Conservation (phyloP, 2,888 invertebrate genomes). For the Neria commutata region DNA sequence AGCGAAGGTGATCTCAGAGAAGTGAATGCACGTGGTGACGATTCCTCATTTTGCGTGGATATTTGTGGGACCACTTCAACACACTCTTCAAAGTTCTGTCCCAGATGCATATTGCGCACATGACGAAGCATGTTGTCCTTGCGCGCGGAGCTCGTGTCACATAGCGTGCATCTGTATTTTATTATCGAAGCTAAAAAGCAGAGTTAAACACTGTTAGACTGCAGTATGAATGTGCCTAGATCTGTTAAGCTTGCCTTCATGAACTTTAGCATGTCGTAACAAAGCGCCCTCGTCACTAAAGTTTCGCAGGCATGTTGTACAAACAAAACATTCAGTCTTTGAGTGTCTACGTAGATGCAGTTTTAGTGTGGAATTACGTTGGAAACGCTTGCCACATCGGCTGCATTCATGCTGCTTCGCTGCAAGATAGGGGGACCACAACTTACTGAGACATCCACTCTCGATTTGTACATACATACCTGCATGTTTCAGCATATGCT, state of each 20-base stretch:
- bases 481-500: constrained; percentile 64
- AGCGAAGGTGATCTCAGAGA: no score
- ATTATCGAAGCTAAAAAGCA: constrained; percentile 46
- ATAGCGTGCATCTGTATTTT: constrained; percentile 74
- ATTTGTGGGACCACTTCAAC: constrained; percentile 34
- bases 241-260: constrained; percentile 65
- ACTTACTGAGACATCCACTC: neutral
- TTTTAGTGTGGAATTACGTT: constrained; percentile 67
- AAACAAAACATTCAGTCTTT: constrained; percentile 66
- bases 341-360: constrained; percentile 66
- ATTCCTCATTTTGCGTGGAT: neutral
- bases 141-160: constrained; percentile 73
- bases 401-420: constrained; percentile 66
- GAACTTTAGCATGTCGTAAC: constrained; percentile 72
- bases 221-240: no score
- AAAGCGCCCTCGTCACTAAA: constrained; percentile 75
- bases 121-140: constrained; percentile 81
- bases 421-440: constrained; percentile 6
- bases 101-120: constrained; percentile 76
- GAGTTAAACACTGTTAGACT: no score
- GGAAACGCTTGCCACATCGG: constrained; percentile 68
- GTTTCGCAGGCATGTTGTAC: constrained; percentile 70
- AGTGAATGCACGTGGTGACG: no score
- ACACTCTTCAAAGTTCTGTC: constrained; percentile 41
- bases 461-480: constrained; percentile 30